Evolutionary conservation across 2,797 vertebrate genomes (phyloP).

Genomic region (Poeciliopsis infans): DNA sequence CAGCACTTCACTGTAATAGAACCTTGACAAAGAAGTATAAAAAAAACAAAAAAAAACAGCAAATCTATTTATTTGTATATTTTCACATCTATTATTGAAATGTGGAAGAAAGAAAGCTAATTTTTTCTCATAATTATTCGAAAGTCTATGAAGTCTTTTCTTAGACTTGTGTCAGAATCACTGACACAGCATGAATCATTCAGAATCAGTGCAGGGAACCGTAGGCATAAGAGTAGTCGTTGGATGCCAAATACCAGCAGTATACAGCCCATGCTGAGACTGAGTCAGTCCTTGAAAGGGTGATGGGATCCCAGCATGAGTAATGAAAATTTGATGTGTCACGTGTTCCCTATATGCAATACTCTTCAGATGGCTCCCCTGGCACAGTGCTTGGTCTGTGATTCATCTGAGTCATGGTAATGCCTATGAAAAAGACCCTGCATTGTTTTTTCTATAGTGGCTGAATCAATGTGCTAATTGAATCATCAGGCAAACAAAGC

Average conservation of each 20-base stretch:
- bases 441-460: conserved; percentile 34
- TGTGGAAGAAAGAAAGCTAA: conserved; percentile 43
- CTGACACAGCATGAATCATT: conserved; percentile 55
- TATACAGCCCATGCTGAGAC: conserved; percentile 27
- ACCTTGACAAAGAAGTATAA: no score
- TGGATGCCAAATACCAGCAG: conserved; percentile 28
- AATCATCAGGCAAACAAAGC: conserved; percentile 41
- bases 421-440: conserved; percentile 30
- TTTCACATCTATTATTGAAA: neutral
- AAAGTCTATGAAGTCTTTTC: conserved; percentile 35
- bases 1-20: no score
- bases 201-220: conserved; percentile 14
- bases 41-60: no score
- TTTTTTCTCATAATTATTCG: conserved; percentile 33
- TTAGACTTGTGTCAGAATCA: conserved; percentile 26
- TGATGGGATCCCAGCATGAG: conserved; percentile 60
- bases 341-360: conserved; percentile 36
- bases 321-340: conserved; percentile 47
- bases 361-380: conserved; percentile 28
- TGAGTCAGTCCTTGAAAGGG: conserved; percentile 54
- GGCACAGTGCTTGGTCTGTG: conserved; percentile 40
- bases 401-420: conserved; percentile 48
- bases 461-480: conserved; percentile 24
- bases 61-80: no score
- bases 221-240: conserved; percentile 30